Percentiles rank a stretch among this genome's conserved stretches.
Evolutionary conservation across 2,797 vertebrate genomes (phyloP).

Genomic region (Merluccius polli): DNA sequence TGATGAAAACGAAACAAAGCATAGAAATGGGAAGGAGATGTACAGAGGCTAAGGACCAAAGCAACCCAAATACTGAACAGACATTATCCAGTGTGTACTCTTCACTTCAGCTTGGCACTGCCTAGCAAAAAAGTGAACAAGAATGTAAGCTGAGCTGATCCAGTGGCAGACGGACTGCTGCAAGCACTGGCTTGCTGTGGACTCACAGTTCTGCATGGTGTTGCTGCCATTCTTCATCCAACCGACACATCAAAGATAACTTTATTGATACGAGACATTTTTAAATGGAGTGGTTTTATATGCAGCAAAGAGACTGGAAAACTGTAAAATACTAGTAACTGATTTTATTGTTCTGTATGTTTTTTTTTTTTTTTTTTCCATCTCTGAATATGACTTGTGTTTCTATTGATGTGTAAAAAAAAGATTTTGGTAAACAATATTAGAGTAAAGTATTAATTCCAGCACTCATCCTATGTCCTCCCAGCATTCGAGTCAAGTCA

Average conservation of each 20-base stretch:
- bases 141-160: not conserved
- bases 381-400: constrained; percentile 29
- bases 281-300: not conserved
- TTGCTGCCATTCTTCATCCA: not conserved
- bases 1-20: not conserved
- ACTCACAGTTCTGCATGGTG: not conserved
- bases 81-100: not conserved
- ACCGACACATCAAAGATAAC: constrained; percentile 9
- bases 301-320: constrained; percentile 7
- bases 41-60: not conserved
- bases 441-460: constrained; percentile 38
- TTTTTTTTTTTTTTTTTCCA: not conserved
- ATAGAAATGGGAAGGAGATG: not conserved
- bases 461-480: constrained; percentile 42
- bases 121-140: not conserved
- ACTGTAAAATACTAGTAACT: not conserved
- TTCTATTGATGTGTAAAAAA: constrained; percentile 40
- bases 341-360: constrained; percentile 1
- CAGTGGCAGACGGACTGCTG: not conserved
- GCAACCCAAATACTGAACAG: not conserved
- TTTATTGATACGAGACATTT: constrained; percentile 8
- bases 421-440: constrained; percentile 24
- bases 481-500: not conserved
- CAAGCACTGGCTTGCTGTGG: too few relatives aligned
- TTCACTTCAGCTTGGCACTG: not conserved